phyloP scores from a whole-genome alignment of 1,140 invertebrate species.

The Heliconius eleuchia region DNA sequence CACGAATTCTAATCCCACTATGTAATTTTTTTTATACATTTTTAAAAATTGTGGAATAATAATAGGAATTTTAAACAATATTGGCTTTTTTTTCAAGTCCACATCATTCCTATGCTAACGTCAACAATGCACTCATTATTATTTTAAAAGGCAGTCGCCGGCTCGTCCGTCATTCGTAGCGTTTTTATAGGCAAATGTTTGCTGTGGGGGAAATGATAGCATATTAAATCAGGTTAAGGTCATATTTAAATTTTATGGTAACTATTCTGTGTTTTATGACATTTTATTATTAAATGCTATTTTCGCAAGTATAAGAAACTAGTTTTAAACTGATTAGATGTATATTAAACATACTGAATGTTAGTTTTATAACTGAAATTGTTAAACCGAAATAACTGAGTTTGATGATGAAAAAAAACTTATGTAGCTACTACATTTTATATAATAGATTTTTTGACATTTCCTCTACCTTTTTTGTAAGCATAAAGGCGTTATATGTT shows the following conservation, averaged over 20 bases:
- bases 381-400: too few species aligned
- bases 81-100: background rate
- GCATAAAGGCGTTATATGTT: too few species aligned
- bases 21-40: too few species aligned
- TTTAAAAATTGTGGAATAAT: background rate
- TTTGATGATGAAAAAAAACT: too few species aligned
- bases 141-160: slow-evolving; percentile 65
- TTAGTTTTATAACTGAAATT: too few species aligned
- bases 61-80: background rate
- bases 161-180: slow-evolving; percentile 59
- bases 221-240: slow-evolving; percentile 79
- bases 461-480: too few species aligned
- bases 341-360: too few species aligned
- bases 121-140: slow-evolving; percentile 75
- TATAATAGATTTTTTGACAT: too few species aligned
- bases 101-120: slow-evolving; percentile 49
- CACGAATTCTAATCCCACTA: too few species aligned
- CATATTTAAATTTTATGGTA: slow-evolving; percentile 33
- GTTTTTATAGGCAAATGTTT: slow-evolving; percentile 64
- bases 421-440: too few species aligned
- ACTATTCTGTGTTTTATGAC: background rate
- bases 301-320: background rate
- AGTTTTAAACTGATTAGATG: background rate
- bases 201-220: slow-evolving; percentile 58
- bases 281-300: background rate